Conservation (phyloP, 2,797 vertebrate genomes). For the Odontamblyopus rebecca region DNA sequence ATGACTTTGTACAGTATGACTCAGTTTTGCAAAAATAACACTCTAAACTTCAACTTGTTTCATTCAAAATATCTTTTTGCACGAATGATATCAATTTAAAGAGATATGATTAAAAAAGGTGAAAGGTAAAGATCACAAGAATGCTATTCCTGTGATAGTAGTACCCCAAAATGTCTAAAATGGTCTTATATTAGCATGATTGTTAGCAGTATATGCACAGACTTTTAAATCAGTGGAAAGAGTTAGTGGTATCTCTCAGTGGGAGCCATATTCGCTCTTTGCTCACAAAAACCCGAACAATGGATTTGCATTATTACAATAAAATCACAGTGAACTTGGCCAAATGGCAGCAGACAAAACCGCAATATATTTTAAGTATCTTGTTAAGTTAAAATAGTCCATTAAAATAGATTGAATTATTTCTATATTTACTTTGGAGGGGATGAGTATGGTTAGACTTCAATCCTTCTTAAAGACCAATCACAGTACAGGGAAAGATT, state of each 20-base stretch:
- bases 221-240: not conserved
- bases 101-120: not conserved
- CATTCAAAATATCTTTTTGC: not conserved
- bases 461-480: too few species aligned
- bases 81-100: not conserved
- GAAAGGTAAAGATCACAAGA: not conserved
- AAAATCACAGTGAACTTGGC: not conserved
- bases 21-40: slow-evolving; percentile 9
- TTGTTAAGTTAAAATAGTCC: not conserved
- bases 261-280: not conserved
- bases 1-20: slow-evolving; percentile 21
- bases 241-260: not conserved
- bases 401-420: too few species aligned
- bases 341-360: not conserved
- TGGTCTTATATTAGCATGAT: not conserved
- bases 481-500: too few species aligned
- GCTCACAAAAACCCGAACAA: not conserved
- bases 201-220: not conserved
- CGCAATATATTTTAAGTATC: not conserved
- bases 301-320: not conserved
- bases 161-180: not conserved
- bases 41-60: not conserved
- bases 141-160: not conserved
- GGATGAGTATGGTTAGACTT: too few species aligned
- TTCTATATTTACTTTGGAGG: too few species aligned